Conservation (phyloP, 2,797 vertebrate species). For the Lateolabrax maculatus region DNA sequence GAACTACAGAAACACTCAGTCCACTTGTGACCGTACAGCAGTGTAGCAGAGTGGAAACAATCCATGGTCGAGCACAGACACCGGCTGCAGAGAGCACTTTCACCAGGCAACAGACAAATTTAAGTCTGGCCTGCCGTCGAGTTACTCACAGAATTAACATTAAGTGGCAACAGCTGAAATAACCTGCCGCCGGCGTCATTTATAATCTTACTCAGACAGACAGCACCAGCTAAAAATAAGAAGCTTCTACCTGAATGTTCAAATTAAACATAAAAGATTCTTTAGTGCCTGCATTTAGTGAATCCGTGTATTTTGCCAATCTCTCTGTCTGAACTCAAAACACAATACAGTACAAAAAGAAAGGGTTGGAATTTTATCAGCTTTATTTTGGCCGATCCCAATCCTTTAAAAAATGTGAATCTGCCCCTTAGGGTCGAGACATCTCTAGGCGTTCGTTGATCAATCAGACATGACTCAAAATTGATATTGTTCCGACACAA, state of each 20-base stretch:
- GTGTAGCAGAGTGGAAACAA: background rate
- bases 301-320: background rate
- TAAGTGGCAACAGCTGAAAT: background rate
- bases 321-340: conserved; percentile 6
- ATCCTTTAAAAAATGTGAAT: background rate
- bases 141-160: background rate
- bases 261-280: background rate
- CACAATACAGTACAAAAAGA: background rate
- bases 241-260: background rate
- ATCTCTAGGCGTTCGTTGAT: too few species aligned
- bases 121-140: background rate
- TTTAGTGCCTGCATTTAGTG: background rate
- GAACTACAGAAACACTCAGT: background rate
- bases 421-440: too few species aligned
- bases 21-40: background rate
- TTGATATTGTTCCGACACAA: background rate
- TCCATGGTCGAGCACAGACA: background rate
- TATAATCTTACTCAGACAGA: background rate
- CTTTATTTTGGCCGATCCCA: background rate
- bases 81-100: background rate
- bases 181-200: background rate
- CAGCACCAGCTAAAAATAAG: background rate
- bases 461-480: background rate
- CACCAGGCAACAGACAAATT: background rate
- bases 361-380: background rate